Evolutionary conservation across 2,113 vertebrate species (phyloP).

Genomic region (Acrocephalus arundinaceus): DNA sequence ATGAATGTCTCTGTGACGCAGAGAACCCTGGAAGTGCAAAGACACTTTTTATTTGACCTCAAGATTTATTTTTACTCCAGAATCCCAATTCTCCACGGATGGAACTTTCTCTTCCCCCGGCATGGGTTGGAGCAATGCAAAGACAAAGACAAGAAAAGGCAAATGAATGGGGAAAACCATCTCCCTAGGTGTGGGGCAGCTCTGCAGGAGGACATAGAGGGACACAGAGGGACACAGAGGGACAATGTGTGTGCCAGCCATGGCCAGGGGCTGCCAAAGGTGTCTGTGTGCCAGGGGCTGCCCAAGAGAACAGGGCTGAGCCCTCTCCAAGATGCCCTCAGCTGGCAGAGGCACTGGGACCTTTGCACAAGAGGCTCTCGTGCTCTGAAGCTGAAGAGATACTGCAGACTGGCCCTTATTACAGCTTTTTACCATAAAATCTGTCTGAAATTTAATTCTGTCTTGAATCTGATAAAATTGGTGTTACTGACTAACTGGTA

Average conservation of each 20-base stretch:
- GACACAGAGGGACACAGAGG: not conserved
- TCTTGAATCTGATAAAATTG: too few relatives aligned
- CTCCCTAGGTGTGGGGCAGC: not conserved
- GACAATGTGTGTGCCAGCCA: not conserved
- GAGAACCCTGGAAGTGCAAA: not conserved
- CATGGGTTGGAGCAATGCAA: not conserved
- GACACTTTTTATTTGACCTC: not conserved
- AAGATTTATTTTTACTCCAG: constrained; percentile 17
- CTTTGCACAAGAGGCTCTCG: not conserved
- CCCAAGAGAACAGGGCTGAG: not conserved
- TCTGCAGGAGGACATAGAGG: not conserved
- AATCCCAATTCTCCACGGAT: not conserved
- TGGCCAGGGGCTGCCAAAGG: not conserved
- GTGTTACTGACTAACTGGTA: not conserved
- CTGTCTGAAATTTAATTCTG: not conserved
- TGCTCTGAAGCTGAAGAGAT: not conserved
- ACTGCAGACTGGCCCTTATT: rapidly evolving
- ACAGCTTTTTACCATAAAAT: not conserved
- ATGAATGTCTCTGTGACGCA: not conserved
- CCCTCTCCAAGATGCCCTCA: not conserved
- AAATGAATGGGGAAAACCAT: not conserved
- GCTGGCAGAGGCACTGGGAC: not conserved
- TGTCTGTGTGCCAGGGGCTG: not conserved
- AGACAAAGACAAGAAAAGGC: not conserved
- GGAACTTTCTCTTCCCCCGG: not conserved